Evolutionary conservation across 2,797 vertebrate species (phyloP).

Genomic region (Eulemur rubriventer): DNA sequence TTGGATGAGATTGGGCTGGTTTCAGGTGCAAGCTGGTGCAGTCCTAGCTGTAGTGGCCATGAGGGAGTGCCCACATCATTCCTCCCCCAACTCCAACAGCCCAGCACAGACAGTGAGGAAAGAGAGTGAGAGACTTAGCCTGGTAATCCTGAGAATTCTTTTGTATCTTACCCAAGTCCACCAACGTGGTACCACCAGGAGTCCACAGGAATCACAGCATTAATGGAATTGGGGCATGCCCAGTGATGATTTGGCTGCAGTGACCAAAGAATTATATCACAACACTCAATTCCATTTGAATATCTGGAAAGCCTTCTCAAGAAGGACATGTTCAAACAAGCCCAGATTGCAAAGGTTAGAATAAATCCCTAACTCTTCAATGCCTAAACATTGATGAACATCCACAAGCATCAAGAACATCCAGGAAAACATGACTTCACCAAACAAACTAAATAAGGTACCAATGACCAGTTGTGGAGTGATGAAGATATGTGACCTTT

Average conservation of each 20-base stretch:
- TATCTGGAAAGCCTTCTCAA: background rate
- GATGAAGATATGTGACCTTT: background rate
- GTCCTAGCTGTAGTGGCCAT: background rate
- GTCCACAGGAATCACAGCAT: background rate
- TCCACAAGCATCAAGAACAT: background rate
- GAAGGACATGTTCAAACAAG: background rate
- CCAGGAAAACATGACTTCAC: background rate
- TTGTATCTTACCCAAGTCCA: background rate
- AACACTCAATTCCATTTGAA: background rate
- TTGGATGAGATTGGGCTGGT: background rate
- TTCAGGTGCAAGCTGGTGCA: background rate
- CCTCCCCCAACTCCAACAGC: background rate
- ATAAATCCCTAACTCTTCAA: background rate
- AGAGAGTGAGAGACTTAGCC: background rate
- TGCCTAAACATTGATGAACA: background rate
- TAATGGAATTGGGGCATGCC: background rate
- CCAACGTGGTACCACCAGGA: background rate
- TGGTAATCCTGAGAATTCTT: background rate
- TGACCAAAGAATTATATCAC: background rate
- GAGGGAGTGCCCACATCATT: background rate
- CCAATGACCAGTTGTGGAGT: background rate
- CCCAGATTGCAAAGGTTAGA: background rate
- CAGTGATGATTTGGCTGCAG: background rate
- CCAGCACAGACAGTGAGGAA: background rate
- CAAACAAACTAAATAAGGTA: background rate